Evolutionary conservation across 2,113 vertebrate species (phyloP), one percentile per base, ranked within the genome.

Genomic region (Otus sunia): DNA sequence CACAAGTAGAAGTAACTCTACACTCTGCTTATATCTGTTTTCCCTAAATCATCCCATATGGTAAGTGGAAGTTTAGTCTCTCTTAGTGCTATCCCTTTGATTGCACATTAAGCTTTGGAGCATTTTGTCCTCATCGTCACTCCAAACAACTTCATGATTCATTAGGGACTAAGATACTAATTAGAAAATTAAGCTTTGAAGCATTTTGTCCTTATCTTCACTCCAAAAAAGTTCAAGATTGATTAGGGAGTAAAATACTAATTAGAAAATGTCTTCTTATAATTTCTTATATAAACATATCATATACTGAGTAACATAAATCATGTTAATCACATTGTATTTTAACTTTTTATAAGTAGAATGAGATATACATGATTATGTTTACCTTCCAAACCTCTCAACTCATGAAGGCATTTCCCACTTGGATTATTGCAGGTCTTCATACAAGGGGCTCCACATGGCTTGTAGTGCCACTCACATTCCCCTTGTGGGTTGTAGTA

Each of bases 381-480:
- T 67, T 86, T 98, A 99, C 99, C 99, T 99, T 99, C 99, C 43
- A 99, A 96, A 32, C 98, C 98, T 13, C 88, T 97, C 67, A 98
- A 96, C 64, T 98, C 97, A 19, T 97, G 97, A 41, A 98, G 98
- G 90, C 99, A 99, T 14, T 92, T 98, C 69, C 99, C 99, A 1
- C 96, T 96, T 25, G 99, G 99, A 92, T 99, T 99, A 74, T 95
- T 98, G 94, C 99, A 99, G 41, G 99, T 99, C 94, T 99, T 98
- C 98, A 99, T 97, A 84, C 99, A 99, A 58, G 98, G 98, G 17
- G 98, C 98, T 55, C 99, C 99, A 75, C 99, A 99, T 7, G 99
- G 98, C 81, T 98, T 98, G 96, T 99, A 99, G 91, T 99, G 99
- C 99, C 99, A 99, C 85, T 99, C 98, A 74, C 99, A 99, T 82